A percentile compares a stretch with the other conserved stretches of the same genome.
Evolutionary conservation across 2,797 vertebrate genomes (phyloP).

Genomic region (Lophius americanus): DNA sequence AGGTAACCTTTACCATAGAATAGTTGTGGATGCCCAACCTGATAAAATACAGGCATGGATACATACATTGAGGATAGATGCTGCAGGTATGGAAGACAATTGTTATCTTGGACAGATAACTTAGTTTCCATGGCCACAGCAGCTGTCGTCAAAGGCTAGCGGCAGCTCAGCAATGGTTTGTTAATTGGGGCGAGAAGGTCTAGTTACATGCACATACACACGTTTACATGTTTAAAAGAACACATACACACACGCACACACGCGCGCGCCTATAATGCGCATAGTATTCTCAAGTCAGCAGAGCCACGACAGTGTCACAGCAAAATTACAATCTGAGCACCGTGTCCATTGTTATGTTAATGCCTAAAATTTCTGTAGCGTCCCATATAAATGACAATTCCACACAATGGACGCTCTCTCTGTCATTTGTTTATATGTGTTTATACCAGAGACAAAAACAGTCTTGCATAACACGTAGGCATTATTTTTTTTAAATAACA

Average conservation of each 20-base stretch:
- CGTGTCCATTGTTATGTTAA: constrained; percentile 29
- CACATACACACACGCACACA: constrained; percentile 23
- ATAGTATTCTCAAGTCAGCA: constrained; percentile 34
- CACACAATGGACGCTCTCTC: background rate
- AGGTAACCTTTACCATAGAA: constrained; percentile 13
- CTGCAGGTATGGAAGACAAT: constrained; percentile 58
- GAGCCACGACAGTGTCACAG: constrained; percentile 42
- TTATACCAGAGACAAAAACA: too few relatives aligned
- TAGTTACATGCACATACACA: constrained; percentile 61
- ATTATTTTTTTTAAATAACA: too few relatives aligned
- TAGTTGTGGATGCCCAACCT: constrained; percentile 24
- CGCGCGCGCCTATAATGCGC: constrained; percentile 22
- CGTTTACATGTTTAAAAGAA: constrained; percentile 34
- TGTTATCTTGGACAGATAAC: constrained; percentile 56
- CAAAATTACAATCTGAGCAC: constrained; percentile 32
- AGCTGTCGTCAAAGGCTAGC: constrained; percentile 53
- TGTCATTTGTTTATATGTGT: too few relatives aligned
- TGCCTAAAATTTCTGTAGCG: constrained; percentile 17
- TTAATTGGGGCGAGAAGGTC: constrained; percentile 60
- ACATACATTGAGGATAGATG: constrained; percentile 37
- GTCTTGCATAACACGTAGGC: too few relatives aligned
- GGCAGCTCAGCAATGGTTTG: constrained; percentile 51
- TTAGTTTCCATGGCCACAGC: constrained; percentile 79
- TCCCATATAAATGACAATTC: constrained; percentile 15
- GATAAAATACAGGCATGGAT: constrained; percentile 44